A percentile compares a stretch with the other conserved stretches of the same genome.
These are phyloP conservation scores for Ophthalmolycus amberensis DNA, from an alignment of 2,113 vertebrate genomes.

Conservation along the genomic window DNA sequence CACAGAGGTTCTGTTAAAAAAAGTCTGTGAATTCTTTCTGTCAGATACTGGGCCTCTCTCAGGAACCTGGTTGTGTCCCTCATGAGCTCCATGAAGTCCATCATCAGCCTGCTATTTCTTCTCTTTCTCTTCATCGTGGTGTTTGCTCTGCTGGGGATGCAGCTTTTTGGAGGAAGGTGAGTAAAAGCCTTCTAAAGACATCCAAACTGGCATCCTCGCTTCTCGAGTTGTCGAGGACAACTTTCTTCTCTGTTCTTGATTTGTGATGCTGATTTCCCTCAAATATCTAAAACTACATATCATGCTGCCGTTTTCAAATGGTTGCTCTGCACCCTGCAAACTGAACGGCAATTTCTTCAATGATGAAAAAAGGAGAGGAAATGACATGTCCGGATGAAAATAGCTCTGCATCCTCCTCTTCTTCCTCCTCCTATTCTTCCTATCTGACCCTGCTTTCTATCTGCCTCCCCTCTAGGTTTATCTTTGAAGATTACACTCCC, in stretches of 20 bases:
- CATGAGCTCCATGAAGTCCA: constrained; percentile 89
- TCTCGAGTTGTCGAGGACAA: neutral
- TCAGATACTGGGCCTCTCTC: constrained; percentile 86
- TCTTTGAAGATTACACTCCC: constrained; percentile 88
- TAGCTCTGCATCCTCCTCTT: constrained; percentile 60
- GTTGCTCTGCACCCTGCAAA: constrained; percentile 11
- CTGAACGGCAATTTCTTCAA: constrained; percentile 41
- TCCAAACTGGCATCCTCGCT: neutral
- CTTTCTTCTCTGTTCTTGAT: neutral
- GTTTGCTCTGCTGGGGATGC: constrained; percentile 86
- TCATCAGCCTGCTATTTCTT: constrained; percentile 86
- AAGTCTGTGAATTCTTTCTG: constrained; percentile 16
- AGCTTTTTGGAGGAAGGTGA: constrained; percentile 86
- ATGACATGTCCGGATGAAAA: constrained; percentile 63
- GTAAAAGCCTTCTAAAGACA: neutral
- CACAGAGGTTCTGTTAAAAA: neutral
- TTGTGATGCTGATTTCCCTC: neutral
- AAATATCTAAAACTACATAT: constrained; percentile 6
- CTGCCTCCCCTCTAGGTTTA: constrained; percentile 81
- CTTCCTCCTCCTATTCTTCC: constrained; percentile 52
- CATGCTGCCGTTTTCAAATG: neutral
- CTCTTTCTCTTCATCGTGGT: constrained; percentile 87
- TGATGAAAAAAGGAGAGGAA: constrained; percentile 55
- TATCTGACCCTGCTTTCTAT: constrained; percentile 68
- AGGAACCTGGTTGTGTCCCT: constrained; percentile 87